Percentiles rank a stretch among this genome's conserved stretches.
These are phyloP conservation scores for Cotesia glomerata DNA, from an alignment of 1,140 invertebrate species.

Conservation along the genomic window DNA sequence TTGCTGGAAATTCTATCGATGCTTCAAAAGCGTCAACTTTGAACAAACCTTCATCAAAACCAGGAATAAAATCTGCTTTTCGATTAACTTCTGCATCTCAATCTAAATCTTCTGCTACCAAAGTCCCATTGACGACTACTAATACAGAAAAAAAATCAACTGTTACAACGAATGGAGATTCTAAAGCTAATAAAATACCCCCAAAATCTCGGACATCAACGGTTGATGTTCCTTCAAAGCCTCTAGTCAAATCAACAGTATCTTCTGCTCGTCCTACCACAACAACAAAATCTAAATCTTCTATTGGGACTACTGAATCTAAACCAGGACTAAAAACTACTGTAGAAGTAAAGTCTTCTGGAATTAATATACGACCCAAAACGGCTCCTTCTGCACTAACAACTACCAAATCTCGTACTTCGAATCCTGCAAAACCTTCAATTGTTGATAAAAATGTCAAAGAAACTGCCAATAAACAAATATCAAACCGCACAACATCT, in stretches of 20 bases:
- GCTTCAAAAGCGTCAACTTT: slow-evolving; percentile 33
- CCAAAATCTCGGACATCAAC: slow-evolving; percentile 27
- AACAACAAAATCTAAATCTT: slow-evolving; percentile 29
- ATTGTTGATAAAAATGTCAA: slow-evolving; percentile 67
- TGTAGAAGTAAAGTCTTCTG: slow-evolving; percentile 18
- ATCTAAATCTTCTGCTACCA: slow-evolving; percentile 30
- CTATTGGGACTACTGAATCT: slow-evolving; percentile 21
- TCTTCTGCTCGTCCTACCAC: slow-evolving; percentile 19
- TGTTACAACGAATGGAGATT: slow-evolving; percentile 64
- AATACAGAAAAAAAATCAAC: slow-evolving; percentile 2
- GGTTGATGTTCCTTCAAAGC: slow-evolving; percentile 26
- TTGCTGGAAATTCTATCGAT: slow-evolving; percentile 32
- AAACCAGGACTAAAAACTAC: slow-evolving; percentile 12
- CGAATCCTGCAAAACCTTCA: slow-evolving; percentile 44
- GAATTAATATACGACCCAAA: slow-evolving; percentile 44
- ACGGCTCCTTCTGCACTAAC: slow-evolving; percentile 42
- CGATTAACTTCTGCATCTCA: slow-evolving; percentile 47
- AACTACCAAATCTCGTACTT: slow-evolving; percentile 32
- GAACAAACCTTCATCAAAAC: slow-evolving; percentile 38
- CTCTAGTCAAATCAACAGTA: slow-evolving; percentile 41
- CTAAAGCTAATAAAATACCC: slow-evolving; percentile 48
- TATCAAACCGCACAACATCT: slow-evolving; percentile 58
- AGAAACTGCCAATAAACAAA: slow-evolving; percentile 67
- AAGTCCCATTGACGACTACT: slow-evolving; percentile 25
- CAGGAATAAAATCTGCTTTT: slow-evolving; percentile 13